Evolutionary conservation across 2,888 invertebrate genomes (phyloP), one percentile per base, ranked within the genome.

Genomic region (Mythimna albipuncta): DNA sequence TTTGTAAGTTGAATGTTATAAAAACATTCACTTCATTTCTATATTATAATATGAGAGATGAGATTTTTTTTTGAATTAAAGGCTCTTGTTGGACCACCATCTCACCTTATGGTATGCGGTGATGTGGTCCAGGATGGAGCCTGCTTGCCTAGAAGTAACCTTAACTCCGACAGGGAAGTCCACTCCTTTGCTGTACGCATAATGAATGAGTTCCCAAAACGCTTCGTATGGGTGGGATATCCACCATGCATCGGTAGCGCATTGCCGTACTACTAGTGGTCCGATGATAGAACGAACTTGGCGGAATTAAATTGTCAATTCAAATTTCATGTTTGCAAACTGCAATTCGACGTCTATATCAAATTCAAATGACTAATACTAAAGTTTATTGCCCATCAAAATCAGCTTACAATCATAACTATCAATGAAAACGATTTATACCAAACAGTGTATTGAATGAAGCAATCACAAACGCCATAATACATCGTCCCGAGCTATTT

Each of bases 401-500:
- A 55, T 61, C 38, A 50, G 61, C 57, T 68, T 13, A 66, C 78
- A 72, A 81, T 66, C 64, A 70, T 68, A 79, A 73, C 63, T 85
- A 82, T 79, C 73, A 82, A 79, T 73, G 78, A 73, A 75, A 47
- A 41, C 67, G 57, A 55, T 80, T 77, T 64, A 76, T 64, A 47
- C 35, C 9, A 55, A 72, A 72, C 72, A 80, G 74, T 77, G 26
- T 64, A 76, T 6, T 70, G 73, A 83, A 86, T 85, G 61, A 85
- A 86, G 81, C 73, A 81, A 86, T 88, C 81, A 75, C 52, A 26
- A 63, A 32, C 57, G 52, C 50, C 54, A 64, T 79, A 79, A 82
- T 83, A 82, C 77, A 72, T 66, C 70, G 81, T 83, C 81, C 79
- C 69, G 81, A 85, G 85, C 85, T 85, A 85, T 79, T 84, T 68